Conservation (phyloP, 2,113 vertebrate genomes). For the Cyanoramphus novaezelandiae region DNA sequence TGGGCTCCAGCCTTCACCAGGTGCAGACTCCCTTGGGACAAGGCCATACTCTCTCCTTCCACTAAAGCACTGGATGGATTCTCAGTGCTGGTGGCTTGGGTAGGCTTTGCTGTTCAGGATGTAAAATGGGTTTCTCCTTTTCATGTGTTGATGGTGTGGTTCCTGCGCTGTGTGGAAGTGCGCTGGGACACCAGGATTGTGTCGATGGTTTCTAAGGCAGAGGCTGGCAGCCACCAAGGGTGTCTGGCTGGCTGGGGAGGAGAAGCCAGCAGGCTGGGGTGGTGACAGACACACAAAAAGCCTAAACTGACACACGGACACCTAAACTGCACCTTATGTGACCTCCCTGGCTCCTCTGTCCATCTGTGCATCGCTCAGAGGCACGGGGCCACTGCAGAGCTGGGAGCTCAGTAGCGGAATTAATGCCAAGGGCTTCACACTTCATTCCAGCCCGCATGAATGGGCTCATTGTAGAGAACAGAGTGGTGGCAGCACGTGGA, state of each 20-base stretch:
- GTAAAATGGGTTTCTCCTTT: neutral
- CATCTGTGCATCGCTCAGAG: neutral
- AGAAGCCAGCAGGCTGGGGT: neutral
- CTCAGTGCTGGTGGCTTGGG: neutral
- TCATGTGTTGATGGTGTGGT: neutral
- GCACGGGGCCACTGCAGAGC: neutral
- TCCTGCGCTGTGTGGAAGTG: neutral
- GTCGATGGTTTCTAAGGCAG: neutral
- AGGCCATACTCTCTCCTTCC: neutral
- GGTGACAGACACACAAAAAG: accelerated
- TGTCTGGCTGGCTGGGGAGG: neutral
- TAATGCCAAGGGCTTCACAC: constrained; percentile 47
- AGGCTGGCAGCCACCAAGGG: neutral
- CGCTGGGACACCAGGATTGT: neutral
- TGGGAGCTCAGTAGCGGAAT: neutral
- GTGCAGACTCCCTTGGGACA: neutral
- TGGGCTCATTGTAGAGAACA: constrained; percentile 29
- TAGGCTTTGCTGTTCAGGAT: neutral
- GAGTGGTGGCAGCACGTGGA: neutral
- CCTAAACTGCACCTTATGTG: neutral
- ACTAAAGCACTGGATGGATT: neutral
- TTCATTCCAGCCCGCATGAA: constrained; percentile 38
- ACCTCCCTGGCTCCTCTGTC: neutral
- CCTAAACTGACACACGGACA: neutral
- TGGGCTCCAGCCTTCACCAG: neutral